Percentiles rank a stretch among this genome's conserved stretches.
These are phyloP conservation scores for Gallinago media DNA, from an alignment of 2,113 vertebrate species.

Conservation along the genomic window DNA sequence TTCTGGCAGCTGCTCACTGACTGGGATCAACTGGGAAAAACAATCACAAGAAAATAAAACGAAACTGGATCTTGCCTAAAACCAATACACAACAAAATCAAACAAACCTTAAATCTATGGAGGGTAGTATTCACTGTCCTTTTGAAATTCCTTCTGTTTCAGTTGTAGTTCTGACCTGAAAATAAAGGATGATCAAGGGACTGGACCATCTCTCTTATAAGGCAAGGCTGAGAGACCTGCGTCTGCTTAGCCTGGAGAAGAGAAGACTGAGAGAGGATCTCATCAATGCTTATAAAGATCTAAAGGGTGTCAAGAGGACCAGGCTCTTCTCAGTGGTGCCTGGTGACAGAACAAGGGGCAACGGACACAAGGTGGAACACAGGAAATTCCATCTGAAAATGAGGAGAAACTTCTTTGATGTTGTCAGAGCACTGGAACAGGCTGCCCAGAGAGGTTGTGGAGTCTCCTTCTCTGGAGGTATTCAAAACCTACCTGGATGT, in stretches of 20 bases:
- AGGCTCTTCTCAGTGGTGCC: not conserved
- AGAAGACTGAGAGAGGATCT: not conserved
- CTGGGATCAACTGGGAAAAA: not conserved
- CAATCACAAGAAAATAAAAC: not conserved
- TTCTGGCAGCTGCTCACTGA: not conserved
- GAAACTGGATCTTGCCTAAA: not conserved
- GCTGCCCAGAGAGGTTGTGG: not conserved
- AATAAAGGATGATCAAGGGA: not conserved
- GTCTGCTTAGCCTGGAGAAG: not conserved
- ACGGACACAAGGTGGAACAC: not conserved
- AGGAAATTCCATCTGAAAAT: not conserved
- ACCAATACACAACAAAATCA: not conserved
- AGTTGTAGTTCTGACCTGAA: not conserved
- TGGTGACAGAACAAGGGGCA: not conserved
- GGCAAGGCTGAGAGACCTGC: not conserved
- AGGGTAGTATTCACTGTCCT: rapidly evolving
- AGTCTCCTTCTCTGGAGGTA: not conserved
- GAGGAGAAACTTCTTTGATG: not conserved
- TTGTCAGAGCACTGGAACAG: not conserved
- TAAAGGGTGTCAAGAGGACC: not conserved
- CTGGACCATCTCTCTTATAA: not conserved
- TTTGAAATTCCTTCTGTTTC: not conserved
- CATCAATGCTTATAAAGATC: not conserved
- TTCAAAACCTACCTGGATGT: not conserved
- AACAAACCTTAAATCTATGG: rapidly evolving